phyloP scores from a whole-genome alignment of 2,113 vertebrate genomes.

The Phasianus colchicus region DNA sequence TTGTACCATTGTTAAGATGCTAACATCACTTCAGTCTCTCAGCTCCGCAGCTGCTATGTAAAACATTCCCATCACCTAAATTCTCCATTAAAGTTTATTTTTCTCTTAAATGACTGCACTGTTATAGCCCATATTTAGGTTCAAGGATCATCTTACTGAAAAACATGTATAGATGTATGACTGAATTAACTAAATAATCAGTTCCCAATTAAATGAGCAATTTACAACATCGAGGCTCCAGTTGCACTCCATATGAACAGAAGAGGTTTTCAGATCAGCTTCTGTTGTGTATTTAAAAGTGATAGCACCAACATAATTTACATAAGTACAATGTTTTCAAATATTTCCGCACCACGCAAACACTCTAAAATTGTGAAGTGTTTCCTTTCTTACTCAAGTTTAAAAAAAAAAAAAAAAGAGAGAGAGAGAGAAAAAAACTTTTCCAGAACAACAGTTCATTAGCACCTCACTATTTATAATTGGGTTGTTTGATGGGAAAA shows the following conservation, averaged over 20 bases:
- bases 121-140: not conserved
- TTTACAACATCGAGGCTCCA: constrained; percentile 47
- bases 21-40: not conserved
- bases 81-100: not conserved
- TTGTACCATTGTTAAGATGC: not conserved
- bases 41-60: not conserved
- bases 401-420: constrained; percentile 47
- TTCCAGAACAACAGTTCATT: constrained; percentile 78
- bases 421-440: constrained; percentile 26
- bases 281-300: constrained; percentile 66
- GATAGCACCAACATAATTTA: constrained; percentile 64
- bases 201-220: constrained; percentile 61
- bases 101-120: not conserved
- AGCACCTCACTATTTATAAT: constrained; percentile 76
- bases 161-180: not conserved
- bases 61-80: not conserved
- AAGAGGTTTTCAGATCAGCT: constrained; percentile 48
- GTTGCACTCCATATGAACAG: constrained; percentile 22
- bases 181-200: not conserved
- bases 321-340: constrained; percentile 72
- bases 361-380: constrained; percentile 66
- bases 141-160: not conserved
- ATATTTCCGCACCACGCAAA: constrained; percentile 55
- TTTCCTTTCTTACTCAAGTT: constrained; percentile 70
- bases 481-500: constrained; percentile 76